These are phyloP conservation scores for Galerucella calmariensis DNA, from an alignment of 2,888 invertebrate genomes.

Conservation along the genomic window DNA sequence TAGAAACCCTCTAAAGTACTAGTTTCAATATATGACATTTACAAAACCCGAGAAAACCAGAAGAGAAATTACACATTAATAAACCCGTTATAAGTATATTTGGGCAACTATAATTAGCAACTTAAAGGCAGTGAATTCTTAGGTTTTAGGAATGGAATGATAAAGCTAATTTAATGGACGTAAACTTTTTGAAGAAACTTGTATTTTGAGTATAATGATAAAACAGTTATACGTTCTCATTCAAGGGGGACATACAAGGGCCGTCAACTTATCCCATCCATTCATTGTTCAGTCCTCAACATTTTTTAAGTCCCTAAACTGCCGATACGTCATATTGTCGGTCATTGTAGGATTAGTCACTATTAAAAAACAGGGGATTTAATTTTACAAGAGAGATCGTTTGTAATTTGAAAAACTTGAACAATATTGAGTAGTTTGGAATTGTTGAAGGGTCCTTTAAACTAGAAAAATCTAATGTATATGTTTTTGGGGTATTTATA, in stretches of 20 bases:
- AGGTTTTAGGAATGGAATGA: too few relatives aligned
- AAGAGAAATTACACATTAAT: too few relatives aligned
- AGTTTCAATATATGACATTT: too few relatives aligned
- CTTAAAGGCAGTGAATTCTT: too few relatives aligned
- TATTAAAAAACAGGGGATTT: slow-evolving; percentile 18
- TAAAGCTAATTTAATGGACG: not conserved
- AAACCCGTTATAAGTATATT: too few relatives aligned
- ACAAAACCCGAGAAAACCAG: too few relatives aligned
- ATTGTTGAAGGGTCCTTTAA: not conserved
- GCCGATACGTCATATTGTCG: slow-evolving; percentile 22
- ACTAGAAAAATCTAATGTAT: not conserved
- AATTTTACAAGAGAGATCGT: not conserved
- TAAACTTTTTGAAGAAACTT: not conserved
- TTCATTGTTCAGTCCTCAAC: slow-evolving; percentile 37
- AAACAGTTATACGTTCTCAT: slow-evolving; percentile 53
- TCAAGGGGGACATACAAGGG: slow-evolving; percentile 48
- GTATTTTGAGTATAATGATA: slow-evolving; percentile 42
- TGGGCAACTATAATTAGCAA: too few relatives aligned
- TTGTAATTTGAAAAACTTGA: not conserved
- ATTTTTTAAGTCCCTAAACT: slow-evolving; percentile 22
- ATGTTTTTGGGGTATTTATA: not conserved
- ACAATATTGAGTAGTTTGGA: not conserved
- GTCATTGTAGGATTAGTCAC: slow-evolving; percentile 17
- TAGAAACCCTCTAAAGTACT: too few relatives aligned
- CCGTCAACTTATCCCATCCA: slow-evolving; percentile 41